phyloP scores from a whole-genome alignment of 2,797 vertebrate species.

The Anolis apletophallus region DNA sequence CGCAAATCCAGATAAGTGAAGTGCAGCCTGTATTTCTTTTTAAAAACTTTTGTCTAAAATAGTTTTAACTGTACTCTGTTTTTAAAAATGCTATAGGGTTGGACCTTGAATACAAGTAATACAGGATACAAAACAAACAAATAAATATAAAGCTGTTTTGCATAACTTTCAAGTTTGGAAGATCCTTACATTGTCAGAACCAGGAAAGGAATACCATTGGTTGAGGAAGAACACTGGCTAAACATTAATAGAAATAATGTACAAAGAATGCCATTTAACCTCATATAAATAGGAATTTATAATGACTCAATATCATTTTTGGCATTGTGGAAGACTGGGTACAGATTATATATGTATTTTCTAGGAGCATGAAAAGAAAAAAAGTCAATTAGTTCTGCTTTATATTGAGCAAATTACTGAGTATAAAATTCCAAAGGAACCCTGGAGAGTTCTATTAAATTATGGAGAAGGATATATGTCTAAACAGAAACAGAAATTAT shows the following conservation, averaged over 20 bases:
- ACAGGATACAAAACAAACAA: too few species aligned
- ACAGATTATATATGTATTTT: conserved; percentile 7
- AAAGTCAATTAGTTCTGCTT: background rate
- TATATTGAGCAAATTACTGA: background rate
- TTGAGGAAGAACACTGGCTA: background rate
- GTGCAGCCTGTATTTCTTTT: too few species aligned
- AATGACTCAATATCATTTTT: background rate
- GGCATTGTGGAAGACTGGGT: background rate
- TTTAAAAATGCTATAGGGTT: too few species aligned
- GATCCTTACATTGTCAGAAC: background rate
- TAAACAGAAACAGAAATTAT: background rate
- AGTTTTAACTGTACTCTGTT: too few species aligned
- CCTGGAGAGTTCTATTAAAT: background rate
- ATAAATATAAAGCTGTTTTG: background rate
- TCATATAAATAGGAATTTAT: background rate
- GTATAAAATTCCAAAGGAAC: background rate
- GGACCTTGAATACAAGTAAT: too few species aligned
- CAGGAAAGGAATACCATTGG: background rate
- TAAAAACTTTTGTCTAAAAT: too few species aligned
- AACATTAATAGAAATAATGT: background rate
- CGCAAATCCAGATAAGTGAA: too few species aligned
- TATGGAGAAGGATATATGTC: background rate
- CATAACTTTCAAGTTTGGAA: background rate
- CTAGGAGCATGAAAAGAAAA: background rate
- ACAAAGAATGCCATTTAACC: background rate